These are phyloP conservation scores for Oostethus manadensis DNA, from an alignment of 2,113 vertebrate genomes.

Conservation along the genomic window DNA sequence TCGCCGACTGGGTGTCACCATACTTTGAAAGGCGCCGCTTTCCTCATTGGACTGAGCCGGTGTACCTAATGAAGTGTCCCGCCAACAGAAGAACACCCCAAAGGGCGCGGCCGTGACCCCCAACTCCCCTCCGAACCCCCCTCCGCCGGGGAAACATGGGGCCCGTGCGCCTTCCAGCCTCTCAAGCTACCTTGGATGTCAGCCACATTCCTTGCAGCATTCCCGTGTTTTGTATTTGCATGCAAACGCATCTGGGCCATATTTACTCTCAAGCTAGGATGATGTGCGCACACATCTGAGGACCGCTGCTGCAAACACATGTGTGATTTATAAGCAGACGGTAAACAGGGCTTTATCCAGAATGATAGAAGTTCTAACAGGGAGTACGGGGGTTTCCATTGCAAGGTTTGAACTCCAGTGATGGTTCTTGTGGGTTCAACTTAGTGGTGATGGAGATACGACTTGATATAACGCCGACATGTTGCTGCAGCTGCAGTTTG, in stretches of 20 bases:
- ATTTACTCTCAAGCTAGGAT: background rate
- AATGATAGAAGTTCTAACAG: background rate
- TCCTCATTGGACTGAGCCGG: no score
- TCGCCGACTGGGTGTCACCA: background rate
- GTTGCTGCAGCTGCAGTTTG: no score
- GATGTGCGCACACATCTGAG: background rate
- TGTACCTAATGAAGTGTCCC: background rate
- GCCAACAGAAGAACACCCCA: background rate
- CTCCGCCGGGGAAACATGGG: slow-evolving; percentile 1
- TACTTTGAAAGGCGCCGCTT: background rate
- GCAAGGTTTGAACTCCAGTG: background rate
- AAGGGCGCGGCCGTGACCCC: background rate
- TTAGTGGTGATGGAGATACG: no score
- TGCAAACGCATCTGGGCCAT: slow-evolving; percentile 1
- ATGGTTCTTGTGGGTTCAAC: background rate
- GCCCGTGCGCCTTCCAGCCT: background rate
- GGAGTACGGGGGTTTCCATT: slow-evolving; percentile 7
- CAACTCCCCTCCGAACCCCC: background rate
- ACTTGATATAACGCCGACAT: no score
- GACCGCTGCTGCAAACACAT: background rate
- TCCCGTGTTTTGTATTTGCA: slow-evolving; percentile 17
- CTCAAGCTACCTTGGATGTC: slow-evolving; percentile 7
- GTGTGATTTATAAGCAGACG: background rate
- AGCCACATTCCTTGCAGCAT: slow-evolving; percentile 21
- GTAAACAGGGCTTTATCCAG: background rate